A percentile compares a stretch with the other conserved stretches of the same genome.
Conservation (phyloP, 2,113 vertebrate genomes). For the Mormoops blainvillei region DNA sequence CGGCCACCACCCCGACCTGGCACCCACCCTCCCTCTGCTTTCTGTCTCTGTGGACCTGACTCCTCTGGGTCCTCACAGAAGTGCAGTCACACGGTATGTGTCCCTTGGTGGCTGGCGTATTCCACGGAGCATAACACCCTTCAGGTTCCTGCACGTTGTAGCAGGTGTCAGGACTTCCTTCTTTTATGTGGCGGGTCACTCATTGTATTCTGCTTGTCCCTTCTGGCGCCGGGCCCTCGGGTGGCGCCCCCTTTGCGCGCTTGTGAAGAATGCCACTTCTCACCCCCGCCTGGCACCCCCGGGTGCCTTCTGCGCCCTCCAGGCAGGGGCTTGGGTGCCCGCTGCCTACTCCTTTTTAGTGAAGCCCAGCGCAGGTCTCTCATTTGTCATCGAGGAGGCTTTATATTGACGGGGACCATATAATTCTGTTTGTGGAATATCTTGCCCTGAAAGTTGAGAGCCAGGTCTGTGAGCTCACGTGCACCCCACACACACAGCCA, state of each 20-base stretch:
- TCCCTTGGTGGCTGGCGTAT: neutral
- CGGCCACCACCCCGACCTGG: no score
- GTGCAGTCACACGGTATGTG: fast-evolving
- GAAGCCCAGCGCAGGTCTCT: neutral
- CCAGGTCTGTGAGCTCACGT: no score
- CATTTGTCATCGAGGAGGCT: neutral
- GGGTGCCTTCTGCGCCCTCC: no score
- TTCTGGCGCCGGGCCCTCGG: fast-evolving
- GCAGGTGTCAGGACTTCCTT: neutral
- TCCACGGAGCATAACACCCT: fast-evolving
- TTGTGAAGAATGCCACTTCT: neutral
- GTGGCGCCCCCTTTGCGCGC: no score
- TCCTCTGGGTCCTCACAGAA: fast-evolving
- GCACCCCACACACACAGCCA: no score
- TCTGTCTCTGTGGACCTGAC: neutral
- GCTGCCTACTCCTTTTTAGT: neutral
- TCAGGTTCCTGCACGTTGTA: fast-evolving
- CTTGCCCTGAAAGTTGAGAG: neutral
- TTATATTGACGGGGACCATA: neutral
- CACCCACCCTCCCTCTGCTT: fast-evolving
- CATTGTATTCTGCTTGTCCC: fast-evolving
- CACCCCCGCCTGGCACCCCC: neutral
- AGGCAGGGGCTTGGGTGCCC: fast-evolving
- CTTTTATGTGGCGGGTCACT: no score
- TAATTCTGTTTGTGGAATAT: neutral